Conservation (phyloP, 1,140 invertebrate genomes). For the Leptonema lineaticorne region DNA sequence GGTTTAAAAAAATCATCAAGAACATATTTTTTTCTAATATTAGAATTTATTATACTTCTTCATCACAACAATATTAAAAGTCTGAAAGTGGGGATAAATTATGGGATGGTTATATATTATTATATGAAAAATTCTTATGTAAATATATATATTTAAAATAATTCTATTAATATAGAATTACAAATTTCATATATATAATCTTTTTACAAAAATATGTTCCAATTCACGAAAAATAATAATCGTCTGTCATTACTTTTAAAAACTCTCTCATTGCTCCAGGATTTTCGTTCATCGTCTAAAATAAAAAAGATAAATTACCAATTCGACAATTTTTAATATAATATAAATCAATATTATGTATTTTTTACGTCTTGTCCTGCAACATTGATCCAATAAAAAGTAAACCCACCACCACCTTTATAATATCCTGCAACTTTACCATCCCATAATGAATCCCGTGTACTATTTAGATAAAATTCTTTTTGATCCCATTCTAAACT, state of each 20-base stretch:
- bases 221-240: too few species aligned
- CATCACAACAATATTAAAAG: too few species aligned
- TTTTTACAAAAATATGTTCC: too few species aligned
- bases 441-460: slow-evolving; percentile 59
- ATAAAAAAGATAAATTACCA: slow-evolving; percentile 30
- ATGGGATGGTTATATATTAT: too few species aligned
- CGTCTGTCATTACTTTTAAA: slow-evolving; percentile 56
- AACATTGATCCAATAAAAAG: slow-evolving; percentile 73
- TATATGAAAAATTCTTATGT: too few species aligned
- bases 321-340: not conserved
- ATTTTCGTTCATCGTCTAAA: slow-evolving; percentile 65
- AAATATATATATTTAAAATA: too few species aligned
- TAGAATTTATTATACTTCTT: too few species aligned
- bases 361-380: slow-evolving; percentile 69
- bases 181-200: too few species aligned
- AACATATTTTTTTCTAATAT: too few species aligned
- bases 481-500: slow-evolving; percentile 64
- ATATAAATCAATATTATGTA: not conserved
- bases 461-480: slow-evolving; percentile 56
- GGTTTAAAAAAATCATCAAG: too few species aligned
- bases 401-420: slow-evolving; percentile 66
- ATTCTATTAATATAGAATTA: too few species aligned
- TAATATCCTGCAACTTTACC: slow-evolving; percentile 67
- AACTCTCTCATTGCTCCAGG: slow-evolving; percentile 59
- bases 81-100: too few species aligned